These are phyloP conservation scores for Nasonia longicornis DNA, from an alignment of 1,140 invertebrate genomes.

Conservation along the genomic window DNA sequence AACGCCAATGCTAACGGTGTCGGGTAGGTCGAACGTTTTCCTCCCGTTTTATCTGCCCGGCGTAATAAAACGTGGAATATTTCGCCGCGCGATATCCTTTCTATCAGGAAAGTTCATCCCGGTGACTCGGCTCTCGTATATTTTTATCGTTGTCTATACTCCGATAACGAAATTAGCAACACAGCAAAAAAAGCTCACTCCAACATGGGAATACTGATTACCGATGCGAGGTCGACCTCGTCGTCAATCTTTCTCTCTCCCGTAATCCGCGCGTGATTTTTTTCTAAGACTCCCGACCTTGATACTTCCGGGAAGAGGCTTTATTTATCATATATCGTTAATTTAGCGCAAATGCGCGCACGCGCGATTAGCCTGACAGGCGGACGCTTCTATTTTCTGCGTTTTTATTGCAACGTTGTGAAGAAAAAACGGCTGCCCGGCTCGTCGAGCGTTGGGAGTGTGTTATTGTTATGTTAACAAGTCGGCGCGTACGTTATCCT, in stretches of 20 bases:
- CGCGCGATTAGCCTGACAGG: conserved; percentile 13
- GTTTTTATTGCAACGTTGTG: conserved; percentile 4
- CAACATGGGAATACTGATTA: conserved; percentile 23
- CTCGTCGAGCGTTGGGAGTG: not conserved
- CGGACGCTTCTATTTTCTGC: not conserved
- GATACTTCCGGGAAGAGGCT: conserved; percentile 7
- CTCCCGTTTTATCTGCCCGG: not conserved
- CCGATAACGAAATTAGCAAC: not conserved
- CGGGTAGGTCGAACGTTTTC: conserved; percentile 35
- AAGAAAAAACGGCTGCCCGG: not conserved
- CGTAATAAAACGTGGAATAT: not conserved
- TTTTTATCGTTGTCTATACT: not conserved
- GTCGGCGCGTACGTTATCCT: too few species aligned
- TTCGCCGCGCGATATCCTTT: too few species aligned
- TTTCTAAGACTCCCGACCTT: not conserved
- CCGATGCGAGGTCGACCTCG: not conserved
- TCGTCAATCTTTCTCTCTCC: conserved; percentile 15
- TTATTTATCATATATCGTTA: conserved; percentile 26
- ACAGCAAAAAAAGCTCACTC: conserved; percentile 3
- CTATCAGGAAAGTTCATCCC: too few species aligned
- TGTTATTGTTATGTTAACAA: not conserved
- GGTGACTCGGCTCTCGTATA: too few species aligned
- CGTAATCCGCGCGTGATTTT: not conserved
- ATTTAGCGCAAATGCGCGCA: not conserved
- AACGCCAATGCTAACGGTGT: conserved; percentile 7